Evolutionary conservation across 2,888 invertebrate species (phyloP), one percentile per base, ranked within the genome.

Genomic region (Harpalus rufipes): DNA sequence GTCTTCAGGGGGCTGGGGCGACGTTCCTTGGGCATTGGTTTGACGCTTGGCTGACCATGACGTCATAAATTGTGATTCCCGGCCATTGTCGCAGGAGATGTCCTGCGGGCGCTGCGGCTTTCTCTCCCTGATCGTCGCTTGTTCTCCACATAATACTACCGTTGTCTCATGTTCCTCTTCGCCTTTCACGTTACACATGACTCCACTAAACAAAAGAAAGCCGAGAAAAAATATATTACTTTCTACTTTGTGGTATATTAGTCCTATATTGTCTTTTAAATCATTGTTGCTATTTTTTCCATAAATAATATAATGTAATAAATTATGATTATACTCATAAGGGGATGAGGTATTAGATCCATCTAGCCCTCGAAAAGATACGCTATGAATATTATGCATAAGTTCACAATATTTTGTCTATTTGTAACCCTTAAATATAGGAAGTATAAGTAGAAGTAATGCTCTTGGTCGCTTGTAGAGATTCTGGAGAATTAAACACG

Each of bases 41-140:
- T 81, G 81, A 81, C 56, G 81, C 81, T 81, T 81, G 56, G 81
- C 68, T 81, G 81, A 81, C 81, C 81, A 56, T 81, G 81, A 81
- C 81, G 68, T 65, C 81, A 81, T 81, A 81, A 81, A 81, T 81
- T 81, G 81, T 56, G 68, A 81, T 81, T 81, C 81, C 25, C 44
- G 56, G 78, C 25, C 21, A 41, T 44, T 56, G 25, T 74, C 51
- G 76, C 16, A n/a, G 51, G 51, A 21, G 18, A 21, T 41, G 72
- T 72, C 39, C 76, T 76, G 51, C 76, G 76, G 76, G 7, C 6
- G 4, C 68, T 74, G 72, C 72, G 72, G 72, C 72, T 74, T 74
- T 74, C 72, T 44, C 3, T 16, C 74, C 7, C 58, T n/a, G 58
- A 14, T 25, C 78, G 25, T 58, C 58, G 18, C 78, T 58, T 78